These are phyloP conservation scores for Gnatocerus cornutus DNA, from an alignment of 2,888 invertebrate species.

Conservation along the genomic window DNA sequence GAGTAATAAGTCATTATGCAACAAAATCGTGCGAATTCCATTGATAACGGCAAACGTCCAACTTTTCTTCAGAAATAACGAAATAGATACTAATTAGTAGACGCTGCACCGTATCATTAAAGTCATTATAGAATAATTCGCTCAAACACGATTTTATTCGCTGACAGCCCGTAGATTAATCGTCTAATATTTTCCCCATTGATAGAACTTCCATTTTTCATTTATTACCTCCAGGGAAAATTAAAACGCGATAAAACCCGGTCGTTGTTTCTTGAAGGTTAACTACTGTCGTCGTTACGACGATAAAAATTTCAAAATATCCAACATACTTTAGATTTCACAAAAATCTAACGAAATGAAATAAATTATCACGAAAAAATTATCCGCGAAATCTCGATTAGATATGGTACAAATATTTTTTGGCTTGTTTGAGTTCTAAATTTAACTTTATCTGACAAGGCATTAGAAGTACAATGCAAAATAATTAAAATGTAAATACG, in stretches of 20 bases:
- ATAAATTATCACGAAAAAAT: too few species aligned
- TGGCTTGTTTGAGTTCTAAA: too few species aligned
- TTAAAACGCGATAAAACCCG: slow-evolving; percentile 1
- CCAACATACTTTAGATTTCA: not conserved
- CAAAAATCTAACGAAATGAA: too few species aligned
- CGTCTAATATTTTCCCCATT: too few species aligned
- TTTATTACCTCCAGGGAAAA: not conserved
- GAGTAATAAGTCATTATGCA: slow-evolving; percentile 11
- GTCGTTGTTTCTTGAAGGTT: slow-evolving; percentile 6
- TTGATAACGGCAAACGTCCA: not conserved
- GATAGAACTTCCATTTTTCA: too few species aligned
- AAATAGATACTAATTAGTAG: slow-evolving; percentile 6
- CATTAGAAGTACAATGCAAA: too few species aligned
- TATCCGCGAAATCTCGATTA: too few species aligned
- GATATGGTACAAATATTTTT: too few species aligned
- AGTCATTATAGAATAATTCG: not conserved
- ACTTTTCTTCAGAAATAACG: slow-evolving; percentile 8
- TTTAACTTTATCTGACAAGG: too few species aligned
- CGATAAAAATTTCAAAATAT: slow-evolving; percentile 5
- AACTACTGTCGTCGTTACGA: slow-evolving; percentile 8
- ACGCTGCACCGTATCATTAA: not conserved
- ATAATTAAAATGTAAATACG: too few species aligned
- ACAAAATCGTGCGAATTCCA: slow-evolving; percentile 17
- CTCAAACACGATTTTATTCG: not conserved
- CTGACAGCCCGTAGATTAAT: not conserved